Base-by-base conservation (phyloP, 2,888 invertebrate species). In the Dolichopus griseipennis region DNA sequence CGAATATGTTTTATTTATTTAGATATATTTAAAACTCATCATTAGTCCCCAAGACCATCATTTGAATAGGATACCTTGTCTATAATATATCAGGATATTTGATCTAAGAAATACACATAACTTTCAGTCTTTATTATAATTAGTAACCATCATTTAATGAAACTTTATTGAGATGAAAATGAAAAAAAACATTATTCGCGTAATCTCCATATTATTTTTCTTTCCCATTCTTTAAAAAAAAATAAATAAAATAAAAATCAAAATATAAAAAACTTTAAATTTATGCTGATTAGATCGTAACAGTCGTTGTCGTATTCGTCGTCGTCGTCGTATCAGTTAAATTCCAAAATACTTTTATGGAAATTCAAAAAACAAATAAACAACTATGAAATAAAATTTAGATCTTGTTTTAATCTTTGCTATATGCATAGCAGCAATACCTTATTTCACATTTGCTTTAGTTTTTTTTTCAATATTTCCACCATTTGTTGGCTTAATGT, bases 241-340 rank as follows among this genome's bases (percentile, higher is more conserved):
- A 6, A 52, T 18, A n/a, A 52, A 15, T 2, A 52, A 52, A 7
- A 52, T 18, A 52, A 12, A 52, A 18, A 52, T 2, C 52, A 4
- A n/a, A 27, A 12, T 18, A 52, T 18, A 52, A 52, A 52, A 15
- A 52, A 52, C 52, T 52, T 52, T 52, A 52, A 52, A 52, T 52
- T 52, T 52, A 52, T 52, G 52, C 52, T 52, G 52, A 52, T 52
- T 52, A 52, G 52, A 52, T 52, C n/a, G 52, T 52, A 52, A 52
- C 52, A 52, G 52, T 52, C 27, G 27, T 27, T 27, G 27, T 27
- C 27, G 27, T 27, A 2, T 2, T 27, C 5, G 27, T 27, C 27
- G 27, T 27, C 27, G 27, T 27, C 5, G 27, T 27, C 52, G 52
- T 52, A 52, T 52, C 52, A 52, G 18, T 15, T 52, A 15, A 52